A percentile compares a stretch with the other conserved stretches of the same genome.
These are phyloP conservation scores for Dipodomys merriami DNA, from an alignment of 2,113 vertebrate species.

Conservation along the genomic window DNA sequence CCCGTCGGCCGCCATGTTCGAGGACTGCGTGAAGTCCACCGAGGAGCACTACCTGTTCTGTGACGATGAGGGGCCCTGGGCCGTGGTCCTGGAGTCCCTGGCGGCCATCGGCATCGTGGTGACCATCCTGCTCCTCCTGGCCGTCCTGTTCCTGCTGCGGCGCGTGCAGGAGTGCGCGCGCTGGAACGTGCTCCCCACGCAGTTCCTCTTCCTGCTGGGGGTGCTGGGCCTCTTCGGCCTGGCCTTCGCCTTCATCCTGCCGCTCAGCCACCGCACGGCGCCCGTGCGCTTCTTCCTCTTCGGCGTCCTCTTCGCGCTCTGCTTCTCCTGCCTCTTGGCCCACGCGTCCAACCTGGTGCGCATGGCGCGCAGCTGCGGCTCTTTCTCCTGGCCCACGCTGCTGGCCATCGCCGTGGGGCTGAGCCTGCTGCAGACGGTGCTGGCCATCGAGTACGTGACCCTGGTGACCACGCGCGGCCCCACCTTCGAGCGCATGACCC, in stretches of 20 bases:
- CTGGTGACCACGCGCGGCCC: conserved; percentile 82
- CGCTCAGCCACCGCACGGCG: conserved; percentile 85
- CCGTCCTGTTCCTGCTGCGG: conserved; percentile 82
- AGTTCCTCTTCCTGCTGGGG: conserved; percentile 87
- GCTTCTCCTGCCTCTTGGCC: conserved; percentile 89
- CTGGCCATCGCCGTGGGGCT: conserved; percentile 83
- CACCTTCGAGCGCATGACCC: conserved; percentile 76
- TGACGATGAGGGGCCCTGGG: conserved; percentile 86
- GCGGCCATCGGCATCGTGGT: conserved; percentile 87
- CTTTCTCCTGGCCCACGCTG: conserved; percentile 83
- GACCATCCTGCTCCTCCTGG: conserved; percentile 83
- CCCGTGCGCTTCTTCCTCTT: conserved; percentile 89
- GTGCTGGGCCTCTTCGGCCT: conserved; percentile 89
- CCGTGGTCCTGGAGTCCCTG: conserved; percentile 87
- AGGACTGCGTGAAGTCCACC: conserved; percentile 81
- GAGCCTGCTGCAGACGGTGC: conserved; percentile 88
- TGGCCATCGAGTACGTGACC: conserved; percentile 88
- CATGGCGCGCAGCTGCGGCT: conserved; percentile 82
- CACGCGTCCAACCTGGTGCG: conserved; percentile 84
- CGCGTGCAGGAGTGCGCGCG: conserved; percentile 78
- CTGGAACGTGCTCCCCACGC: conserved; percentile 81
- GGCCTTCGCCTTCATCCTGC: conserved; percentile 89
- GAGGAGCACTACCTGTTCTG: conserved; percentile 85
- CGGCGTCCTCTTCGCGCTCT: conserved; percentile 89
- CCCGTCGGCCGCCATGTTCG: conserved; percentile 69